These are phyloP conservation scores for Drosophila ezoana DNA, from an alignment of 2,888 invertebrate genomes.

Conservation along the genomic window DNA sequence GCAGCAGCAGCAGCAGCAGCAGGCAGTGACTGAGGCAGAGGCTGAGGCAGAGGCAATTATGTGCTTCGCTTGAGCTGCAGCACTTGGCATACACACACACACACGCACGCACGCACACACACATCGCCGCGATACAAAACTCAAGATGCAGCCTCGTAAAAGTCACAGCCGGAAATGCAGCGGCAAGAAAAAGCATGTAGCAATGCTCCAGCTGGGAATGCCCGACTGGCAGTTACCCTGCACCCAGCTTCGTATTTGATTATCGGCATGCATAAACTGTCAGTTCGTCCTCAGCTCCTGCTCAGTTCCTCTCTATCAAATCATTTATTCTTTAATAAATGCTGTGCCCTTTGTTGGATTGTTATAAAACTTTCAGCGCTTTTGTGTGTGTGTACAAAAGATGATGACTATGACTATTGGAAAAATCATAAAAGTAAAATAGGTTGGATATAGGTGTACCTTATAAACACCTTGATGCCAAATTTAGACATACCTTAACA, in stretches of 20 bases:
- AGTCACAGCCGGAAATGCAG: conserved; percentile 78
- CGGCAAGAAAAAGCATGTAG: conserved; percentile 24
- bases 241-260: background rate
- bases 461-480: no score
- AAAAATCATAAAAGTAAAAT: no score
- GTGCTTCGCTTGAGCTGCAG: conserved; percentile 78
- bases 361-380: no score
- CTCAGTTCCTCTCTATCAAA: no score
- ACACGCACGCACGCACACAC: background rate
- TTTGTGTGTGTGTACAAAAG: no score
- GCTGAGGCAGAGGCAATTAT: conserved; percentile 76
- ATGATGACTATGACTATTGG: no score
- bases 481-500: no score
- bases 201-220: background rate
- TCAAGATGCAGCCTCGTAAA: conserved; percentile 69
- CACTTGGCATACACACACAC: conserved; percentile 41
- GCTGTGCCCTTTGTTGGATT: no score
- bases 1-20: background rate
- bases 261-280: no score
- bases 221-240: background rate
- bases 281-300: no score
- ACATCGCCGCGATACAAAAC: conserved; percentile 12
- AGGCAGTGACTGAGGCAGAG: conserved; percentile 4
- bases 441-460: no score
- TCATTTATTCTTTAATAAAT: no score